A percentile compares a stretch with the other conserved stretches of the same genome.
phyloP scores from a whole-genome alignment of 2,888 invertebrate genomes.

The Arrhopalites spinosus region DNA sequence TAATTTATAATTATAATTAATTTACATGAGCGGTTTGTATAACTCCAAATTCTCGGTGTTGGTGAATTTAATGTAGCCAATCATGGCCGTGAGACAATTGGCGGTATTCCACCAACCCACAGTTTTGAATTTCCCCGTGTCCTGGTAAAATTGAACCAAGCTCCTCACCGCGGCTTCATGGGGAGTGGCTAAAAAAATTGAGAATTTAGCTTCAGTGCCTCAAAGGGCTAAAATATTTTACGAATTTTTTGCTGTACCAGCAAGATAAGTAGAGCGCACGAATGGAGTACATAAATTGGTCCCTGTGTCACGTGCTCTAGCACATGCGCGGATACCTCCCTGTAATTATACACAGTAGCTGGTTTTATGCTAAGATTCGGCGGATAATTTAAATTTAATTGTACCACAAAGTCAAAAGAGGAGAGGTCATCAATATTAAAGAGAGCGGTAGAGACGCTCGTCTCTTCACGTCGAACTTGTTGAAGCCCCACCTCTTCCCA shows the following conservation, averaged over 20 bases:
- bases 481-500: conserved; percentile 38
- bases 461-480: conserved; percentile 31
- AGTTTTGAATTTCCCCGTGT: conserved; percentile 41
- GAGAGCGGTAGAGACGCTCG: conserved; percentile 33
- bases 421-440: conserved; percentile 47
- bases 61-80: conserved; percentile 50
- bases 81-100: conserved; percentile 46
- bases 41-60: too few relatives aligned
- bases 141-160: conserved; percentile 50
- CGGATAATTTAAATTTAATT: background rate
- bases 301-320: background rate
- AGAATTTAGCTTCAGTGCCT: background rate
- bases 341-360: too few relatives aligned
- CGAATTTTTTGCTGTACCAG: conserved; percentile 15
- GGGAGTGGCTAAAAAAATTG: conserved; percentile 18
- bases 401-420: conserved; percentile 31
- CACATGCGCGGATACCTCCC: conserved; percentile 48
- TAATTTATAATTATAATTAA: background rate
- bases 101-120: conserved; percentile 50
- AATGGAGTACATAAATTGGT: conserved; percentile 46
- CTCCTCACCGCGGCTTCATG: conserved; percentile 51
- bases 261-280: conserved; percentile 42
- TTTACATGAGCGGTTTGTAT: background rate
- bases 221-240: too few relatives aligned
- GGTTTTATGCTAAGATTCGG: too few relatives aligned